Evolutionary conservation across 2,888 invertebrate species (phyloP).

Genomic region (Phaonia tiefii): DNA sequence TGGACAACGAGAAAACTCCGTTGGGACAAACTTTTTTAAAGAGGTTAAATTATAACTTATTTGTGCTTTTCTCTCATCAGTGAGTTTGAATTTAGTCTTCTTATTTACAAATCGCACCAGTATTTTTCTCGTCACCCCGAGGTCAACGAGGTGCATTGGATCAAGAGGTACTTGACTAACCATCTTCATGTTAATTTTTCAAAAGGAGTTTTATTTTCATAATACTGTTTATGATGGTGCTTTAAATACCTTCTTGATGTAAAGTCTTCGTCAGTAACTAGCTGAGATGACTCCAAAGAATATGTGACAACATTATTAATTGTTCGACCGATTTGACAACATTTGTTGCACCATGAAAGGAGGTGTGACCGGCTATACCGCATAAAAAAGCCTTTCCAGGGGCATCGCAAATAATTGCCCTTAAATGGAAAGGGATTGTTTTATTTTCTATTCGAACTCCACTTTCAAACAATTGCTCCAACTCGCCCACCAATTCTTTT

Average conservation of each 20-base stretch:
- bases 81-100: constrained; percentile 26
- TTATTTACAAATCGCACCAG: constrained; percentile 4
- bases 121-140: constrained; percentile 41
- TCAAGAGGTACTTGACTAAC: constrained; percentile 39
- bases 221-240: constrained; percentile 20
- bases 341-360: constrained; percentile 18
- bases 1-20: constrained; percentile 24
- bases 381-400: constrained; percentile 36
- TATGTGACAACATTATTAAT: constrained; percentile 2
- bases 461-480: constrained; percentile 33
- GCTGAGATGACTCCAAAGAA: not conserved
- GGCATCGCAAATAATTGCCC: constrained; percentile 30
- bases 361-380: constrained; percentile 18
- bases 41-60: constrained; percentile 6
- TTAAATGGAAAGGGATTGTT: not conserved
- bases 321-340: constrained; percentile 4
- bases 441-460: constrained; percentile 29
- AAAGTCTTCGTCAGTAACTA: no score
- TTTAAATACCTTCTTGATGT: constrained; percentile 26
- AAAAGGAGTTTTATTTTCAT: constrained; percentile 39
- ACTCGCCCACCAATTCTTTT: constrained; percentile 13
- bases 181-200: constrained; percentile 38
- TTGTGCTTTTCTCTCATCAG: constrained; percentile 2
- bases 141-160: constrained; percentile 28
- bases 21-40: constrained; percentile 28